Conservation (phyloP, 1,140 invertebrate genomes). For the Chlorops oryzae region DNA sequence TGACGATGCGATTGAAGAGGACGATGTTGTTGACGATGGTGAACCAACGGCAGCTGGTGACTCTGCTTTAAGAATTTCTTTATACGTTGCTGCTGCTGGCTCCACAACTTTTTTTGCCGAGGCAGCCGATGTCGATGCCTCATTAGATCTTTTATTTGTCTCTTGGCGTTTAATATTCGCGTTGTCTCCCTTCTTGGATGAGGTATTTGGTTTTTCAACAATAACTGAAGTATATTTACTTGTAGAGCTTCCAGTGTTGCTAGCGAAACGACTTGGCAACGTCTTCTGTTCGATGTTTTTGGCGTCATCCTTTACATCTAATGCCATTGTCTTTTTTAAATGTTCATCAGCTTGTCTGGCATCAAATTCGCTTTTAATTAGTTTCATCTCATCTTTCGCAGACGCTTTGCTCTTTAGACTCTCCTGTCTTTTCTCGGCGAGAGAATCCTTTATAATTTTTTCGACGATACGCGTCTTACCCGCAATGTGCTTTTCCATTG, state of each 20-base stretch:
- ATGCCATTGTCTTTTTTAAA: constrained; percentile 4
- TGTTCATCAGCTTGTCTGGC: constrained; percentile 4
- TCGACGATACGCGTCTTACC: constrained; percentile 14
- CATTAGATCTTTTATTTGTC: constrained; percentile 18
- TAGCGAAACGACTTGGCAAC: constrained; percentile 26
- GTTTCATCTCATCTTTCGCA: constrained; percentile 19
- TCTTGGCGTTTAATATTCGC: constrained; percentile 11
- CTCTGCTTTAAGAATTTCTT: constrained; percentile 33
- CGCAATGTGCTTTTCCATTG: constrained; percentile 9
- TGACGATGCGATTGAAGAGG: constrained; percentile 22
- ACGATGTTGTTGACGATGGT: constrained; percentile 13
- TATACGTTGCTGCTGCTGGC: constrained; percentile 18
- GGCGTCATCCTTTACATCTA: neutral
- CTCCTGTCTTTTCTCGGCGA: constrained; percentile 22
- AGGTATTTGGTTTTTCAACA: constrained; percentile 30
- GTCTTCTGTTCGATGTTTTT: neutral
- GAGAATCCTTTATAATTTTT: constrained; percentile 21
- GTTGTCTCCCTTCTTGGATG: constrained; percentile 17
- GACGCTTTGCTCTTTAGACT: constrained; percentile 23
- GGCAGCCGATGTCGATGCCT: constrained; percentile 9
- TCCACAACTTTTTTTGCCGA: constrained; percentile 32
- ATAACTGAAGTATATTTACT: constrained; percentile 38
- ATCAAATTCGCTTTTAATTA: no score
- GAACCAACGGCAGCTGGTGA: constrained; percentile 38
- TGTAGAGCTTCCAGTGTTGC: constrained; percentile 6